A percentile compares a stretch with the other conserved stretches of the same genome.
Evolutionary conservation across 2,113 vertebrate species (phyloP).

Genomic region (Alaudala cheleensis): DNA sequence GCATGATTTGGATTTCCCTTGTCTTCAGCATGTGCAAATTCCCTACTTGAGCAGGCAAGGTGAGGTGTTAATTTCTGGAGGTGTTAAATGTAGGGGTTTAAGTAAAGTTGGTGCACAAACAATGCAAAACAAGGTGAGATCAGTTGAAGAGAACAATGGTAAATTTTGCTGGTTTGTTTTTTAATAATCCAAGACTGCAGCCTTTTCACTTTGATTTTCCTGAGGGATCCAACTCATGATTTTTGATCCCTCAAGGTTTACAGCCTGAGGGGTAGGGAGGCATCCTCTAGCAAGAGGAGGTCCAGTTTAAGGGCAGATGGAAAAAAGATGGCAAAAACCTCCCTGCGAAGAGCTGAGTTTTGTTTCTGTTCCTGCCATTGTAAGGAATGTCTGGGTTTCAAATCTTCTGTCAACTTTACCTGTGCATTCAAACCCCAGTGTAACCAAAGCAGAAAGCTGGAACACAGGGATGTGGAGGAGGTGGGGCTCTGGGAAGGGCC

Average conservation of each 20-base stretch:
- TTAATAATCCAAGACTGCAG: not conserved
- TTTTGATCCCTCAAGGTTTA: not conserved
- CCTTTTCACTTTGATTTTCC: not conserved
- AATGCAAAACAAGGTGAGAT: not conserved
- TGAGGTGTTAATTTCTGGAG: not conserved
- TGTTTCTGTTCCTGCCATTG: not conserved
- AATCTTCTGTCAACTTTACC: not conserved
- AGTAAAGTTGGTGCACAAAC: not conserved
- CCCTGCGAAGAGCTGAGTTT: not conserved
- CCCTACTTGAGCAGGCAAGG: not conserved
- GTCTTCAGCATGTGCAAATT: not conserved
- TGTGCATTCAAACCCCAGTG: rapidly evolving
- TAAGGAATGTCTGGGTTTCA: not conserved
- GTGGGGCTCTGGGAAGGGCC: not conserved
- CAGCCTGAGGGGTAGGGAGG: not conserved
- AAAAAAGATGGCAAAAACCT: not conserved
- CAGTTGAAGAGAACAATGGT: not conserved
- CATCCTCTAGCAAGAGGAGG: not conserved
- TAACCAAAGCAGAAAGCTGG: not conserved
- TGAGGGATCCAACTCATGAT: not conserved
- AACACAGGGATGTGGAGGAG: not conserved
- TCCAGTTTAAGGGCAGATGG: not conserved
- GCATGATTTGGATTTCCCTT: not conserved
- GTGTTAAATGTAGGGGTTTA: not conserved
- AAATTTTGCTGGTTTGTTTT: not conserved